A percentile compares a stretch with the other conserved stretches of the same genome.
phyloP scores from a whole-genome alignment of 1,140 invertebrate species.

The Drosophila sechellia region DNA sequence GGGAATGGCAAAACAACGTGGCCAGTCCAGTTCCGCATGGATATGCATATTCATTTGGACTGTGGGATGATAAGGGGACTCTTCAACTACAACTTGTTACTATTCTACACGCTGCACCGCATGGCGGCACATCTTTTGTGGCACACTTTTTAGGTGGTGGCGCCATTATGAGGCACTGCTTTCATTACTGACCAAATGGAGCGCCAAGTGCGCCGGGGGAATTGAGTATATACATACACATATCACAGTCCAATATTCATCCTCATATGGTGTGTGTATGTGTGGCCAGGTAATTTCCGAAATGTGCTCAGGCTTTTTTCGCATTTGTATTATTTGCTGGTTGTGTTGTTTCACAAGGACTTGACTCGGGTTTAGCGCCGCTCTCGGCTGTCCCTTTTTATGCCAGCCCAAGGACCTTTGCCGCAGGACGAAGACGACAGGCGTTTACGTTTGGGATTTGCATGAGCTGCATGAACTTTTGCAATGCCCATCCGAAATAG shows the following conservation, averaged over 20 bases:
- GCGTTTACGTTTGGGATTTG: slow-evolving; percentile 81
- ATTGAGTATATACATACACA: slow-evolving; percentile 31
- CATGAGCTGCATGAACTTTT: slow-evolving; percentile 67
- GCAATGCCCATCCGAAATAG: slow-evolving; percentile 9
- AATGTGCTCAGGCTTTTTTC: slow-evolving; percentile 47
- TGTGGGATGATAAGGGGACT: neutral
- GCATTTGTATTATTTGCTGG: slow-evolving; percentile 14
- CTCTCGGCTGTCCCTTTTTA: slow-evolving; percentile 67
- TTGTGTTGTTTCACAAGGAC: slow-evolving; percentile 44
- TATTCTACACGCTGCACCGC: slow-evolving; percentile 24
- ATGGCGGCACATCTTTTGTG: slow-evolving; percentile 36
- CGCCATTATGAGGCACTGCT: slow-evolving; percentile 33
- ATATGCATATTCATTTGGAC: slow-evolving; percentile 50
- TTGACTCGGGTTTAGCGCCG: slow-evolving; percentile 69
- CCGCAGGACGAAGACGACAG: slow-evolving; percentile 51
- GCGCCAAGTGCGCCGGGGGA: slow-evolving; percentile 36
- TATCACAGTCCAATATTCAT: slow-evolving; percentile 26
- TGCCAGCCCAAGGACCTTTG: slow-evolving; percentile 50
- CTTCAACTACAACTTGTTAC: slow-evolving; percentile 4
- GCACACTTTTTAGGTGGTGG: slow-evolving; percentile 33
- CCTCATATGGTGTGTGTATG: neutral
- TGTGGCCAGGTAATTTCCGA: slow-evolving; percentile 73
- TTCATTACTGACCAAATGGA: slow-evolving; percentile 44
- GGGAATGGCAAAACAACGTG: slow-evolving; percentile 51
- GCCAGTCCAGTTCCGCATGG: slow-evolving; percentile 39